Base-by-base conservation (phyloP, 1,140 invertebrate genomes). In the Trachymyrmex cornetzi region DNA sequence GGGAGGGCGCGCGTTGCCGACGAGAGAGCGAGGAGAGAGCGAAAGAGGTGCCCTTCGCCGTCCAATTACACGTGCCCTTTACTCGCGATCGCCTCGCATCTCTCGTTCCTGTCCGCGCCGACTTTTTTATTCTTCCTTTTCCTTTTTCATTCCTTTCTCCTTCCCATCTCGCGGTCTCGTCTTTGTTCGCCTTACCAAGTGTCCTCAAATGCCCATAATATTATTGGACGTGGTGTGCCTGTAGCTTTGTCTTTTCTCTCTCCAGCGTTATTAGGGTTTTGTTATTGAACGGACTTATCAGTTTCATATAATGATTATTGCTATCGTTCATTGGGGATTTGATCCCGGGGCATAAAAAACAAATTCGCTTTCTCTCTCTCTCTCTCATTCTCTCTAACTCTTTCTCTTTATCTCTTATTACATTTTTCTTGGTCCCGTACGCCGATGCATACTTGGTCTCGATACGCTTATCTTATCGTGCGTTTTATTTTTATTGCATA, bases 11-110 rank as follows among this genome's bases (percentile, higher is more conserved):
- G 38, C 80, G 38, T 48, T 63, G 69, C 27, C 80, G 57, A 84
- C 53, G 38, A n/a, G n/a, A n/a, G n/a, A 57, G 77, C 30, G 30
- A 34, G 30, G 30, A 34, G 27, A 64, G 38, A 82, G 38, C n/a
- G n/a, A n/a, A n/a, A 84, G 69, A 74, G 77, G 64, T 85, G 84
- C 59, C 61, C 72, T 85, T 85, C 71, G 59, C 59, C 53, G 67
- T 63, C 48, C 71, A 75, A 77, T 80, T 80, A 66, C 77, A 80
- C 77, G 77, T 67, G 63, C 77, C 77, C 80, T 75, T 84, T 61
- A 38, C 80, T 66, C 64, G 85, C 30, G 63, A 69, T 67, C 64
- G 38, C 34, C 27, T 85, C 80, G 85, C 22, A 71, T 80, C 80
- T 72, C 85, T 71, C 57, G 24, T 85, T 90, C 16, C 50, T 27